phyloP scores from a whole-genome alignment of 2,888 invertebrate species.

The Stenoptilia bipunctidactyla region DNA sequence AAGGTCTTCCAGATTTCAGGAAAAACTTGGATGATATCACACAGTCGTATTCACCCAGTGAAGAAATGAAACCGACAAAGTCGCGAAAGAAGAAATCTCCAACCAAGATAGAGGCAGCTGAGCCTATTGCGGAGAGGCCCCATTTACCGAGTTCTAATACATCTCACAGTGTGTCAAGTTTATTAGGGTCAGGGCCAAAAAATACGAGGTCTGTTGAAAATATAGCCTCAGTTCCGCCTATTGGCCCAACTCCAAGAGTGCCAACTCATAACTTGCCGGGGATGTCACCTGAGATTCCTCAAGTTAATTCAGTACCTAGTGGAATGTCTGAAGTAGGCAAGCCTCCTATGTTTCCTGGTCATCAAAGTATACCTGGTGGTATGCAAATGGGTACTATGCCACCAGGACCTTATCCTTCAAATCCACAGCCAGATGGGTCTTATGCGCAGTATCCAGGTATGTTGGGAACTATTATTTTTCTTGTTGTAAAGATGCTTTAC shows the following conservation, averaged over 20 bases:
- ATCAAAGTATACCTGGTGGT: slow-evolving; percentile 18
- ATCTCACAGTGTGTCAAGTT: slow-evolving; percentile 59
- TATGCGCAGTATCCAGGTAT: slow-evolving; percentile 59
- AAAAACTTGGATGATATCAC: slow-evolving; percentile 63
- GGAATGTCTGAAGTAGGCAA: slow-evolving; percentile 24
- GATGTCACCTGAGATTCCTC: slow-evolving; percentile 16
- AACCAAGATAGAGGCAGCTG: slow-evolving; percentile 33
- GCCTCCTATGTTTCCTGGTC: slow-evolving; percentile 12
- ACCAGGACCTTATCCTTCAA: slow-evolving; percentile 29
- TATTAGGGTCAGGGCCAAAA: slow-evolving; percentile 28
- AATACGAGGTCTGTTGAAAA: slow-evolving; percentile 16
- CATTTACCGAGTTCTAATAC: slow-evolving; percentile 28
- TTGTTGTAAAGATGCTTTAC: no score
- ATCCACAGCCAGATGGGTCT: slow-evolving; percentile 39
- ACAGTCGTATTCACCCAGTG: slow-evolving; percentile 57
- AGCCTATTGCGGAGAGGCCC: slow-evolving; percentile 32
- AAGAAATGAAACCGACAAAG: slow-evolving; percentile 43
- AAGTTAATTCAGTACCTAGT: slow-evolving; percentile 21
- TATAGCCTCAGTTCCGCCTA: slow-evolving; percentile 23
- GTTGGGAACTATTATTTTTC: neutral
- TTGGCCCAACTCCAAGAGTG: slow-evolving; percentile 22
- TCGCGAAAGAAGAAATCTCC: slow-evolving; percentile 59
- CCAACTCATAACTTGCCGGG: slow-evolving; percentile 22
- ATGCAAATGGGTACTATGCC: slow-evolving; percentile 20
- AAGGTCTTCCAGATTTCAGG: slow-evolving; percentile 58